Conservation (phyloP, 2,113 vertebrate genomes). For the Neoarius graeffei region DNA sequence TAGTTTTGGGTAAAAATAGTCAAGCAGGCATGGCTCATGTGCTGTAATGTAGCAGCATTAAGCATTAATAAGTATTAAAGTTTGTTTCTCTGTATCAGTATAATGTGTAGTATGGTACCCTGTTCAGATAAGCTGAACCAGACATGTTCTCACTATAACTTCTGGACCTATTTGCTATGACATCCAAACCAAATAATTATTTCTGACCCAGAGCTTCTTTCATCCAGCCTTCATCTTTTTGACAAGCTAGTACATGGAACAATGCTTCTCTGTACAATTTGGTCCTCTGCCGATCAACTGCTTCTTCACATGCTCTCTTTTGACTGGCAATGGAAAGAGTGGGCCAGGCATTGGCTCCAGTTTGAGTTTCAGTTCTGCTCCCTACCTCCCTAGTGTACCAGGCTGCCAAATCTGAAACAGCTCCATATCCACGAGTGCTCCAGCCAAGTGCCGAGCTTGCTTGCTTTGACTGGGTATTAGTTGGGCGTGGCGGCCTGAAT, state of each 20-base stretch:
- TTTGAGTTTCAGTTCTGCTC: constrained; percentile 61
- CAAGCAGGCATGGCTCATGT: constrained; percentile 7
- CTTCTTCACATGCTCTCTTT: constrained; percentile 42
- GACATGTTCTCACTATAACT: constrained; percentile 15
- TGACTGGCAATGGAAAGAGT: constrained; percentile 63
- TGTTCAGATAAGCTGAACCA: background rate
- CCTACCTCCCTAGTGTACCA: constrained; percentile 54
- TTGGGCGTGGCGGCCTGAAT: constrained; percentile 49
- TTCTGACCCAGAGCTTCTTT: constrained; percentile 27
- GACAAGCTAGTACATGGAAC: constrained; percentile 22
- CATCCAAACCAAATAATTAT: background rate
- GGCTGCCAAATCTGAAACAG: constrained; percentile 44
- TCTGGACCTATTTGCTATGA: constrained; percentile 1
- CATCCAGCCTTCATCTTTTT: constrained; percentile 37
- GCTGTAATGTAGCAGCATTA: background rate
- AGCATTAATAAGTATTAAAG: background rate
- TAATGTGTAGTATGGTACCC: background rate
- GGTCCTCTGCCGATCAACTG: constrained; percentile 49
- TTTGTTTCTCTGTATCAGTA: background rate
- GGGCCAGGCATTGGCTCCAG: constrained; percentile 41
- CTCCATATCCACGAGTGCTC: constrained; percentile 43
- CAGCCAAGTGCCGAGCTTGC: constrained; percentile 59
- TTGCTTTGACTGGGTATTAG: constrained; percentile 60
- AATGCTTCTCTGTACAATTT: constrained; percentile 50
- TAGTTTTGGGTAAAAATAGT: background rate